Conservation (phyloP, 2,888 invertebrate genomes). For the Endomychus coccineus region DNA sequence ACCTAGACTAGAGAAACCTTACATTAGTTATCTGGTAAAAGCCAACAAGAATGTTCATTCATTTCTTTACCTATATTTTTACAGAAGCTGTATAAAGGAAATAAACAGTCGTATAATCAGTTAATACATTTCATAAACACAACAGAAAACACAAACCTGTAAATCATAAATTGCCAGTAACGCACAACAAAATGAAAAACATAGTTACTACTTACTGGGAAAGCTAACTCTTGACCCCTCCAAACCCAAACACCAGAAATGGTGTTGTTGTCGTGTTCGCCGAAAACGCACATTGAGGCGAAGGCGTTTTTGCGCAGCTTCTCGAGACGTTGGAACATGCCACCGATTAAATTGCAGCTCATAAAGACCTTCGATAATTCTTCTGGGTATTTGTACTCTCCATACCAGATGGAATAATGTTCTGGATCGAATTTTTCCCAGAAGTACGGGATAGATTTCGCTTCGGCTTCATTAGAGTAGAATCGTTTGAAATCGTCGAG, state of each 20-base stretch:
- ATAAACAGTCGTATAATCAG: no score
- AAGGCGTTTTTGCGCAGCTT: conserved; percentile 97
- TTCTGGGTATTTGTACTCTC: conserved; percentile 93
- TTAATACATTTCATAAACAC: no score
- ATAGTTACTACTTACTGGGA: conserved; percentile 59
- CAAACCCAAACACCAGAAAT: conserved; percentile 98
- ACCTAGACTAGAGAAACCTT: no score
- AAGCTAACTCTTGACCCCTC: conserved; percentile 92
- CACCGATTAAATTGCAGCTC: conserved; percentile 96
- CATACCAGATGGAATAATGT: conserved; percentile 94
- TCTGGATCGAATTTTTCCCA: conserved; percentile 97
- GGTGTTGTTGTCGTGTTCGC: conserved; percentile 81
- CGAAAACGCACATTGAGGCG: conserved; percentile 89
- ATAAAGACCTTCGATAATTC: conserved; percentile 91
- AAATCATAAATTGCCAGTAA: no score
- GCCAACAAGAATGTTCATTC: no score
- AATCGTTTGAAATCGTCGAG: conserved; percentile 96
- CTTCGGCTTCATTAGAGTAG: conserved; percentile 94
- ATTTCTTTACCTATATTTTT: no score
- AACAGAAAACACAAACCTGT: no score
- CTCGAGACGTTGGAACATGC: conserved; percentile 97
- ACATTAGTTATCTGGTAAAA: no score
- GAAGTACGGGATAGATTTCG: conserved; percentile 92
- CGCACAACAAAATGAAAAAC: no score
- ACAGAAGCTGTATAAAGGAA: no score